Base-by-base conservation (phyloP, 2,113 vertebrate species). In the Rhea pennata region DNA sequence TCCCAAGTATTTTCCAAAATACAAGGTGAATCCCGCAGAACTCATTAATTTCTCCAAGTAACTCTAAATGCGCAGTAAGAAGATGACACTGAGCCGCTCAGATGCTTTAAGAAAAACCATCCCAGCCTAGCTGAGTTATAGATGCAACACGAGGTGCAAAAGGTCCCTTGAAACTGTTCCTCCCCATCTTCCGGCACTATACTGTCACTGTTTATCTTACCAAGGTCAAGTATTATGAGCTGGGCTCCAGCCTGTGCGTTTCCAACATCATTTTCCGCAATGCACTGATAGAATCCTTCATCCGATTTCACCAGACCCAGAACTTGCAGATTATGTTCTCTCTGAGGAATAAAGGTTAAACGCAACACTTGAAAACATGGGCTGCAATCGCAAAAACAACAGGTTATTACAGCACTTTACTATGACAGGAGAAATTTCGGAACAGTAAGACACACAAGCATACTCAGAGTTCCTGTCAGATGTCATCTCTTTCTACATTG, bases 261-360 rank as follows among this genome's bases (percentile, higher is more conserved):
- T 66, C 99, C 99, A 39, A 97, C 99, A 87, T 99, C 99, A 10
- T 99, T 99, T 97, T 99, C 99, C 5, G 99, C 99, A 86, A 99
- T 98, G 97, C 99, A 99, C 81, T 99, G 99, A 97, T 99, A 99
- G 97, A 99, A 99, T 92, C 99, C 99, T 98, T 99, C 99, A 61
- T 99, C 99, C 20, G 99, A 99, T 94, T 99, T 99, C 96, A 99
- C 99, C 92, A 99, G 98, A 77, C 99, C 99, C 97, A 99, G 97
- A 86, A 99, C 99, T 97, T 99, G 99, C 95, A 99, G 98, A 97
- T 99, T 99, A 97, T 99, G 99, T 96, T 99, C 99, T 97, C 99
- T 99, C 99, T 99, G 93, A 96, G 84, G 50, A 91, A 93, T 12
- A 93, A 82, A 91, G 93, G 33, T 93, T 51, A 91, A 64, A 79